These are phyloP conservation scores for Lepidurus apus DNA, from an alignment of 1,140 invertebrate species.

Conservation along the genomic window DNA sequence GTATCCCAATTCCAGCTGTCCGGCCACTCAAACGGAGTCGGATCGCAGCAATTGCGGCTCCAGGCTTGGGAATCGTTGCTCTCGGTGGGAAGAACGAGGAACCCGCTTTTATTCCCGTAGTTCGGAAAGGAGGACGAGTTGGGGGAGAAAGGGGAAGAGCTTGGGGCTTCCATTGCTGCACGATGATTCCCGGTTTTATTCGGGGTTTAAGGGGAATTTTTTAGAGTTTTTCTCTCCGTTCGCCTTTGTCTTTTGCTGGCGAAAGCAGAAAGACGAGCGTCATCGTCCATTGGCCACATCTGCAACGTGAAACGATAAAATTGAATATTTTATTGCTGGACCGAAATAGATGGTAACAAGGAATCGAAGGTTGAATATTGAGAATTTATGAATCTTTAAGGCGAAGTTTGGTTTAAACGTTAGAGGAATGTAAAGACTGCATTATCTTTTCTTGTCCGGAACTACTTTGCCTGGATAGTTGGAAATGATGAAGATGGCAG, in stretches of 20 bases:
- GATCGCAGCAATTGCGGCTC: background rate
- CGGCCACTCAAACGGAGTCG: background rate
- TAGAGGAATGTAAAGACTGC: too few species aligned
- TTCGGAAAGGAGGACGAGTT: background rate
- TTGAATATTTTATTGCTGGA: too few species aligned
- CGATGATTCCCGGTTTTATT: too few species aligned
- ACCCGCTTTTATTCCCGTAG: background rate
- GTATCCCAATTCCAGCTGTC: slow-evolving; percentile 38
- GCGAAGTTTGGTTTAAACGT: too few species aligned
- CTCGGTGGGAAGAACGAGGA: background rate
- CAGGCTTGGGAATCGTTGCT: background rate
- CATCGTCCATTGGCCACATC: slow-evolving; percentile 17
- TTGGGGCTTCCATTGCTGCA: too few species aligned
- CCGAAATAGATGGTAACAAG: too few species aligned
- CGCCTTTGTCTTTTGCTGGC: too few species aligned
- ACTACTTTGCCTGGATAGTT: too few species aligned
- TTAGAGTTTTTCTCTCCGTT: background rate
- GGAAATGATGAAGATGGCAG: too few species aligned
- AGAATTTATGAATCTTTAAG: too few species aligned
- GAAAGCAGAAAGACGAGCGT: background rate
- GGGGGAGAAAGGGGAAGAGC: background rate
- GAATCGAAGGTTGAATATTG: too few species aligned
- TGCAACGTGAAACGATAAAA: background rate
- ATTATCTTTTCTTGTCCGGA: too few species aligned
- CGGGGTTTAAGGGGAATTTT: background rate